Conservation (phyloP, 2,888 invertebrate genomes). For the Meganola albula region DNA sequence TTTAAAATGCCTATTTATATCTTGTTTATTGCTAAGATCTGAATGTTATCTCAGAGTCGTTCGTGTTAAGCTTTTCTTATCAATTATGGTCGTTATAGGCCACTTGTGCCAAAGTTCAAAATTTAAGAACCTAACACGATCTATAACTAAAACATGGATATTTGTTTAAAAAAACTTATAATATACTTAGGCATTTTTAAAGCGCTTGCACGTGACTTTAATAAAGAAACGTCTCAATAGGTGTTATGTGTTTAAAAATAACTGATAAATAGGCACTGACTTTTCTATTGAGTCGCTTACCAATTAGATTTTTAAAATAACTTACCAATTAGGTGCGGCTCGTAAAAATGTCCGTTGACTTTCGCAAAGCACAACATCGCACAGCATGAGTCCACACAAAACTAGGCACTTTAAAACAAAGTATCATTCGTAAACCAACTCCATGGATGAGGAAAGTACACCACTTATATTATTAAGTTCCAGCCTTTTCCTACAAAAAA, state of each 20-base stretch:
- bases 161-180: conserved; percentile 5
- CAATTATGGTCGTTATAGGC: too few species aligned
- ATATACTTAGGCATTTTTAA: conserved; percentile 4
- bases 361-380: conserved; percentile 55
- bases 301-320: conserved; percentile 18
- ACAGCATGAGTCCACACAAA: conserved; percentile 68
- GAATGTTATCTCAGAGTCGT: too few species aligned
- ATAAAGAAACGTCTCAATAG: conserved; percentile 11
- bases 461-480: conserved; percentile 76
- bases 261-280: conserved; percentile 2
- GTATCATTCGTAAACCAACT: conserved; percentile 77
- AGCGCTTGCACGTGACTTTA: conserved; percentile 13
- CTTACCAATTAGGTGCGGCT: conserved; percentile 43
- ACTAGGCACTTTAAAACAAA: conserved; percentile 69
- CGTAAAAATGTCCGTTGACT: conserved; percentile 36
- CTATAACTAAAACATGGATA: too few species aligned
- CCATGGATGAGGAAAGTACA: conserved; percentile 73
- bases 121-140: too few species aligned
- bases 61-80: too few species aligned
- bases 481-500: conserved; percentile 77
- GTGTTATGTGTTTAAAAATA: conserved; percentile 5
- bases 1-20: conserved; percentile 9
- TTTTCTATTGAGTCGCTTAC: conserved; percentile 13
- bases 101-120: too few species aligned
- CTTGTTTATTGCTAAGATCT: conserved; percentile 1